phyloP scores from a whole-genome alignment of 2,797 vertebrate species.

The Scomberomorus guttatus region DNA sequence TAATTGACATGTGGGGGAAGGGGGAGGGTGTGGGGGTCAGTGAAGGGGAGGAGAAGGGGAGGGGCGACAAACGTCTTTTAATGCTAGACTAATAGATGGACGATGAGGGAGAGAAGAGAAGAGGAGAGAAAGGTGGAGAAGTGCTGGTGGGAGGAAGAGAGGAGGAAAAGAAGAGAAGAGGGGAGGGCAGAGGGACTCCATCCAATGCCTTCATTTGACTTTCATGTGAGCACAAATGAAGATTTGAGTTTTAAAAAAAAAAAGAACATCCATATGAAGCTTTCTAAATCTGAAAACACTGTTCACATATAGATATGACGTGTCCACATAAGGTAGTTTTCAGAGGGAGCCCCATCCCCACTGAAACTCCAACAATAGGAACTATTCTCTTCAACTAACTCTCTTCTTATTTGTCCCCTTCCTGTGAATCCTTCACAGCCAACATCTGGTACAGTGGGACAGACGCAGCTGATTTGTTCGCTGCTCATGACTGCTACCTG shows the following conservation, averaged over 20 bases:
- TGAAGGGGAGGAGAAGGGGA: neutral
- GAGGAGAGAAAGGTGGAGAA: neutral
- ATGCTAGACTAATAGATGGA: constrained; percentile 20
- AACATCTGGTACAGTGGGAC: no score
- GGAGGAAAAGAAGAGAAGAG: neutral
- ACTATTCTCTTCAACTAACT: neutral
- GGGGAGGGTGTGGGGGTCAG: neutral
- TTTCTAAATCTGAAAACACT: neutral
- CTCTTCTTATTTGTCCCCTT: neutral
- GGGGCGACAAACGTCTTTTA: neutral
- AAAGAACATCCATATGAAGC: no score
- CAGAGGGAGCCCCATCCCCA: neutral
- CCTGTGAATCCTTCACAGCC: no score
- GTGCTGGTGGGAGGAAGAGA: neutral
- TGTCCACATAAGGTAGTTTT: no score
- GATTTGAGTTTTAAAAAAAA: neutral
- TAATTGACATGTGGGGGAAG: constrained; percentile 45
- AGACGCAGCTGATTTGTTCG: no score
- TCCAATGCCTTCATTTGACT: constrained; percentile 60
- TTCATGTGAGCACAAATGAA: constrained; percentile 58
- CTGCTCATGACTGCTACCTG: no score
- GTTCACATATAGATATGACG: neutral
- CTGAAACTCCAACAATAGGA: neutral
- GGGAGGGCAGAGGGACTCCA: neutral
- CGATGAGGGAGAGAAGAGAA: neutral